These are phyloP conservation scores for Oegoconia quadripuncta DNA, from an alignment of 2,888 invertebrate species.

Conservation along the genomic window DNA sequence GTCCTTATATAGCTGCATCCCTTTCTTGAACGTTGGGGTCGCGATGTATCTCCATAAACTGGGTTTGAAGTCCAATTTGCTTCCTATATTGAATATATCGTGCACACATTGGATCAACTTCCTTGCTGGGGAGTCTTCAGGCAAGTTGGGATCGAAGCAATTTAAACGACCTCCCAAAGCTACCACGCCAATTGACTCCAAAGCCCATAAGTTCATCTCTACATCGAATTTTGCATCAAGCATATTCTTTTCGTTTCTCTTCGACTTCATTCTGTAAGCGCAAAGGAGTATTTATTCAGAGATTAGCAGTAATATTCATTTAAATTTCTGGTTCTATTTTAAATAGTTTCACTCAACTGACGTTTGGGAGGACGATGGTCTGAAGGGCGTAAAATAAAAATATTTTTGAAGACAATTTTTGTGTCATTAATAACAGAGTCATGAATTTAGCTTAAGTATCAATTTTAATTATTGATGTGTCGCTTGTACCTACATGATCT, in stretches of 20 bases:
- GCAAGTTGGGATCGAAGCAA: slow-evolving; percentile 47
- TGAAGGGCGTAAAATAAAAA: too few species aligned
- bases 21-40: slow-evolving; percentile 44
- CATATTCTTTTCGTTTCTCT: slow-evolving; percentile 72
- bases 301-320: too few species aligned
- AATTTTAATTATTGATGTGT: too few species aligned
- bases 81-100: slow-evolving; percentile 34
- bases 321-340: too few species aligned
- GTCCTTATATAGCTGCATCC: slow-evolving; percentile 49
- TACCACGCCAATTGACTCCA: slow-evolving; percentile 76
- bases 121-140: slow-evolving; percentile 48
- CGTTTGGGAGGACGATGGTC: too few species aligned
- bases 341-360: too few species aligned
- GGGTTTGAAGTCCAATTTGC: slow-evolving; percentile 32
- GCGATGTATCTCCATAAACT: slow-evolving; percentile 45
- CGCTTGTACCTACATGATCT: too few species aligned
- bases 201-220: slow-evolving; percentile 81
- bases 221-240: slow-evolving; percentile 75
- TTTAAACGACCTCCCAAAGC: slow-evolving; percentile 57
- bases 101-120: slow-evolving; percentile 49
- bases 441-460: too few species aligned
- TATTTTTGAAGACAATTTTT: too few species aligned
- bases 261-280: slow-evolving; percentile 67
- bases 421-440: too few species aligned
- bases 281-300: too few species aligned